These are phyloP conservation scores for Leucoraja erinaceus DNA, from an alignment of 2,113 vertebrate genomes.

Conservation along the genomic window DNA sequence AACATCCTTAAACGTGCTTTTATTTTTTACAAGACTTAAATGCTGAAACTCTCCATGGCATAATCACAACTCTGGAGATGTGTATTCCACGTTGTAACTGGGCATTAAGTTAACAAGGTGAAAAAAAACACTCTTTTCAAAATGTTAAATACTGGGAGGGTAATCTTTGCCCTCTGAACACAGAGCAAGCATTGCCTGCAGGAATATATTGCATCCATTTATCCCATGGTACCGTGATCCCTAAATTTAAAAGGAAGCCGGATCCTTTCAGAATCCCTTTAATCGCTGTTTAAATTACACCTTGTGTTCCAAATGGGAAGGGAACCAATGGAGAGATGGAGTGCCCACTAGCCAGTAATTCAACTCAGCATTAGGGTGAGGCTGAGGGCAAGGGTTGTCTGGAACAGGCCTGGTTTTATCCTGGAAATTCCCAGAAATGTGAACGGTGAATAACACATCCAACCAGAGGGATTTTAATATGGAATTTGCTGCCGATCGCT, in stretches of 20 bases:
- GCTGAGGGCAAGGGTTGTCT: not conserved
- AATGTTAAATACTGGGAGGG: not conserved
- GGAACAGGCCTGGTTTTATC: not conserved
- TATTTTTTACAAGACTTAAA: not conserved
- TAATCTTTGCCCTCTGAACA: not conserved
- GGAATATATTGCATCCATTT: not conserved
- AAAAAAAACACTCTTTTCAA: not conserved
- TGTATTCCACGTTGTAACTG: not conserved
- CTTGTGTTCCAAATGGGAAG: not conserved
- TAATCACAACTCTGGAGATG: not conserved
- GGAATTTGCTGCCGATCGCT: not conserved
- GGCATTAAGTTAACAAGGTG: not conserved
- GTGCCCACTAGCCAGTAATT: not conserved
- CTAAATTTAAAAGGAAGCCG: not conserved
- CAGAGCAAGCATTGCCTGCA: not conserved
- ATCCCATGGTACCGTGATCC: not conserved
- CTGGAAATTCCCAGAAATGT: not conserved
- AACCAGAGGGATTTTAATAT: not conserved
- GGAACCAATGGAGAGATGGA: not conserved
- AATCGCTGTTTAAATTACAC: not conserved
- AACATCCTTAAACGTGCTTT: not conserved
- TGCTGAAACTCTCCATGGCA: not conserved
- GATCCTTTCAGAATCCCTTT: not conserved
- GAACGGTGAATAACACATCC: not conserved
- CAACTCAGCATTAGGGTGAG: not conserved